Base-by-base conservation (phyloP, 2,888 invertebrate genomes). In the Chesias legatella region DNA sequence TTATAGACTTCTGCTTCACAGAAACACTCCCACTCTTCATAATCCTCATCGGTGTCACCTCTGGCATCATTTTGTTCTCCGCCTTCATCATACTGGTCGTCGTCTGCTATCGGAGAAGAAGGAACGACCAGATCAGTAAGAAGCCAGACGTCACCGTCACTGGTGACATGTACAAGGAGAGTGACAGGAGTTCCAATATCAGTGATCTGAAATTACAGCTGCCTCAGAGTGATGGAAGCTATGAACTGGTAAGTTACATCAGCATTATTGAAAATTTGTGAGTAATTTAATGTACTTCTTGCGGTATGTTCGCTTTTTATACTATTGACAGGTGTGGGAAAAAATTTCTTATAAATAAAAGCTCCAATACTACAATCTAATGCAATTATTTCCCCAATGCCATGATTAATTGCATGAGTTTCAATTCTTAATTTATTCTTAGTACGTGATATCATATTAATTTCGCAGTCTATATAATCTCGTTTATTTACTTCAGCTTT, bases 191-290 rank as follows among this genome's bases (percentile, higher is more conserved):
- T 63, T 97, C 97, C 21, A 96, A 96, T 76, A 96, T 97, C 58
- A 97, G 97, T 54, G 97, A 97, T 78, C 86, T 97, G 70, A 97
- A 97, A 80, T 90, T 95, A 51, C 96, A 97, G 74, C 90, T 97
- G 48, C 91, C 96, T 24, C 95, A 96, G 8, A 93, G 93, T 39
- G 94, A 94, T 41, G 94, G 94, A 17, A 92, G 93, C 54, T 94
- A 94, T 73, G 94, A 94, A 63, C 88, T 91, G 89, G 92, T 92
- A 58, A 89, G 90, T 75, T 63, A 22, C 27, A 7, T 17, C 13
- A 34, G 8, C 4, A 10, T n/a, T n/a, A n/a, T n/a, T n/a, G n/a
- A n/a, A n/a, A n/a, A n/a, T n/a, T n/a, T n/a, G n/a, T n/a, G n/a
- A n/a, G n/a, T n/a, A n/a, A n/a, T n/a, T n/a, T n/a, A n/a, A n/a